Conservation (phyloP, 2,797 vertebrate species). For the Acomys russatus region DNA sequence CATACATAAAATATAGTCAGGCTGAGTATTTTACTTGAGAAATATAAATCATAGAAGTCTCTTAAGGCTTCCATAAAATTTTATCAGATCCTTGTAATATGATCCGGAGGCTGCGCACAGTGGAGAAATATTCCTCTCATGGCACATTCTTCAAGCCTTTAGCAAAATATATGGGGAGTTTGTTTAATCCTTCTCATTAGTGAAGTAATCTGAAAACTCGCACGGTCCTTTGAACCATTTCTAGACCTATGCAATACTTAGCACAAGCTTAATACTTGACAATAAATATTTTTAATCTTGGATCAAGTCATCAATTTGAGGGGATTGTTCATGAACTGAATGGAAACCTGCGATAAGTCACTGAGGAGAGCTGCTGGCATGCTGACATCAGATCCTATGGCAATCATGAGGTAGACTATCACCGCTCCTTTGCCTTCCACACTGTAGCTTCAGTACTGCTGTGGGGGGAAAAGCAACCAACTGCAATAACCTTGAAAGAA, state of each 20-base stretch:
- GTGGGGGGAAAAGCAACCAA: not conserved
- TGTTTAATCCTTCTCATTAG: slow-evolving; percentile 59
- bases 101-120: slow-evolving; percentile 49
- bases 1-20: slow-evolving; percentile 57
- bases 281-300: slow-evolving; percentile 65
- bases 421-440: slow-evolving; percentile 30
- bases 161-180: slow-evolving; percentile 31
- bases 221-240: slow-evolving; percentile 11
- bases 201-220: slow-evolving; percentile 60
- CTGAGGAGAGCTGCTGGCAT: slow-evolving; percentile 42
- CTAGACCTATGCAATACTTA: slow-evolving; percentile 19
- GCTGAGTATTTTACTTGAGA: slow-evolving; percentile 63
- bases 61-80: slow-evolving; percentile 68
- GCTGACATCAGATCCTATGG: slow-evolving; percentile 47
- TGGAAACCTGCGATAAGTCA: slow-evolving; percentile 57
- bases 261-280: slow-evolving; percentile 43
- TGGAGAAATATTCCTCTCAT: slow-evolving; percentile 51
- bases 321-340: slow-evolving; percentile 45
- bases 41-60: slow-evolving; percentile 61
- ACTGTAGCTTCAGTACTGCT: slow-evolving; percentile 29
- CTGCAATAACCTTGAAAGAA: slow-evolving; percentile 25
- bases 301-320: slow-evolving; percentile 16
- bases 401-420: slow-evolving; percentile 43
- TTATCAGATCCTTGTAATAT: slow-evolving; percentile 69
- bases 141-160: slow-evolving; percentile 46